A percentile compares a stretch with the other conserved stretches of the same genome.
Evolutionary conservation across 2,888 invertebrate genomes (phyloP).

Genomic region (Drosophila meridionalis): DNA sequence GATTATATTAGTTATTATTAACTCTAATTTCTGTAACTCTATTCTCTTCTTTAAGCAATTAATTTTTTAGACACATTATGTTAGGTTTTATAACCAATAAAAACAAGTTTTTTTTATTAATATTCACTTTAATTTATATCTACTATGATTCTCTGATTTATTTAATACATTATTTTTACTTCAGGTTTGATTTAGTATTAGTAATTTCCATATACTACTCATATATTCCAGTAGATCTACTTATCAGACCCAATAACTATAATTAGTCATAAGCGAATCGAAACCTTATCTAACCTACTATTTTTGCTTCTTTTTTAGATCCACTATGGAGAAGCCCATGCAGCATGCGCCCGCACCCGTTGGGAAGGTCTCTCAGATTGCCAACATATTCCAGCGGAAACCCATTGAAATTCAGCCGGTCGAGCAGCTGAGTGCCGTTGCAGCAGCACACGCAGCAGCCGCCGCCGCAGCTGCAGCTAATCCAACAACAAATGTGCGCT

Average conservation of each 20-base stretch:
- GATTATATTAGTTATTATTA: no score
- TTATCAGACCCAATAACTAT: neutral
- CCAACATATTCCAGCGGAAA: constrained; percentile 94
- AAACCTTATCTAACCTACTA: constrained; percentile 10
- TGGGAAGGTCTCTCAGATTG: constrained; percentile 96
- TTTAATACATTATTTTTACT: no score
- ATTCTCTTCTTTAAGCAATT: neutral
- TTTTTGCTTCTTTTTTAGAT: constrained; percentile 45
- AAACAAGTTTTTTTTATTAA: no score
- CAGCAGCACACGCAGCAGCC: constrained; percentile 83
- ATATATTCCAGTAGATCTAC: no score
- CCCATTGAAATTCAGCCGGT: constrained; percentile 86
- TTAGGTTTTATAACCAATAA: neutral
- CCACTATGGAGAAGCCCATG: constrained; percentile 87
- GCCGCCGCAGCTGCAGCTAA: constrained; percentile 72
- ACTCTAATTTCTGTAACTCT: no score
- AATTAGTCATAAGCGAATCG: constrained; percentile 33
- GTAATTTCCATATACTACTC: no score
- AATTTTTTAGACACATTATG: neutral
- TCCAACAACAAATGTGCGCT: constrained; percentile 87
- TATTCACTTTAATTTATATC: no score
- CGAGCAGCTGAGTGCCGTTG: constrained; percentile 82
- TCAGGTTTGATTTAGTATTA: no score
- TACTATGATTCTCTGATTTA: no score
- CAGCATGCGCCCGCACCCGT: constrained; percentile 85